These are phyloP conservation scores for Drosophila sproati DNA, from an alignment of 1,140 invertebrate genomes.

Conservation along the genomic window DNA sequence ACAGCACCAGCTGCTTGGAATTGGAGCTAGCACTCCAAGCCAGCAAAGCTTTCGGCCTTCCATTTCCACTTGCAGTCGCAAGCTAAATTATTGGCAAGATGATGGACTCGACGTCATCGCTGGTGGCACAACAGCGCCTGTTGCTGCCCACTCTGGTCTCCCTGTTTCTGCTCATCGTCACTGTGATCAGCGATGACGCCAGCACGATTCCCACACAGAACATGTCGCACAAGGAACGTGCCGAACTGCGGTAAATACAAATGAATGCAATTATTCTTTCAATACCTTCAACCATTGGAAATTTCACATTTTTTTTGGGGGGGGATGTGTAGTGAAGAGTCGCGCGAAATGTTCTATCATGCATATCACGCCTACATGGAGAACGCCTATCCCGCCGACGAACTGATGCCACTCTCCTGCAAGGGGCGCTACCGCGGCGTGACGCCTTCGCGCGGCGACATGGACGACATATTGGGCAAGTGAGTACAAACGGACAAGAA, in stretches of 20 bases:
- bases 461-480: conserved; percentile 98
- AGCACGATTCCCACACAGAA: conserved; percentile 84
- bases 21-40: conserved; percentile 54
- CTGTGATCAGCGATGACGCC: conserved; percentile 54
- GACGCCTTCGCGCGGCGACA: conserved; percentile 95
- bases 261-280: neutral
- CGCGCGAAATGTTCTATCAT: conserved; percentile 98
- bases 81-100: conserved; percentile 16
- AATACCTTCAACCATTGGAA: neutral
- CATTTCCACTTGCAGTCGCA: conserved; percentile 11
- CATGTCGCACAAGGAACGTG: conserved; percentile 87
- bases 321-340: conserved; percentile 85
- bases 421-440: conserved; percentile 94
- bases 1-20: conserved; percentile 39
- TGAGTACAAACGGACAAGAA: conserved; percentile 86
- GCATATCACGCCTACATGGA: conserved; percentile 98
- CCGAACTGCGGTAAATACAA: conserved; percentile 85
- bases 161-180: conserved; percentile 48
- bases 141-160: conserved; percentile 26
- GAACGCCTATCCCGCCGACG: conserved; percentile 99
- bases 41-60: conserved; percentile 7
- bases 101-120: conserved; percentile 28
- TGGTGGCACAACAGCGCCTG: conserved; percentile 25
- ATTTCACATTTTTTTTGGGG: neutral
- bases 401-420: conserved; percentile 98